Evolutionary conservation across 1,140 invertebrate genomes (phyloP).

Genomic region (Calephelis virginiensis): DNA sequence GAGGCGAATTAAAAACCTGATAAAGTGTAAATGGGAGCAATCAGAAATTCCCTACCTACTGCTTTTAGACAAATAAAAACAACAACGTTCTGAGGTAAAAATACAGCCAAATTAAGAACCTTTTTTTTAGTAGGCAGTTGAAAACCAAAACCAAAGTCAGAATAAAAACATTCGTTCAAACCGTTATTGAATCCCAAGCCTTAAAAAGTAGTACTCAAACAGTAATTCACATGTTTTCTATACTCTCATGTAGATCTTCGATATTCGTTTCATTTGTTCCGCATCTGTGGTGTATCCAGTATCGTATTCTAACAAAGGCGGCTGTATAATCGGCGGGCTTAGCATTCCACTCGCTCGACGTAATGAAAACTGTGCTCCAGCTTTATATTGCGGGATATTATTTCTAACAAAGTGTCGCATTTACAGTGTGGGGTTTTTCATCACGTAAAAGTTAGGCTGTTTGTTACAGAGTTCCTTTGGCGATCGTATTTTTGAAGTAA

Average conservation of each 20-base stretch:
- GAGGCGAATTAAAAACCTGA: too few relatives aligned
- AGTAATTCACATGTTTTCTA: not conserved
- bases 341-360: slow-evolving; percentile 14
- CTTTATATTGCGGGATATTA: slow-evolving; percentile 13
- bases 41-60: too few relatives aligned
- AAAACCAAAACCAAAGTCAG: too few relatives aligned
- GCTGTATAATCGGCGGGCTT: slow-evolving; percentile 22
- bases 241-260: not conserved
- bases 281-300: slow-evolving; percentile 6
- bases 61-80: too few relatives aligned
- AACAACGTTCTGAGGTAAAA: too few relatives aligned
- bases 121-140: too few relatives aligned
- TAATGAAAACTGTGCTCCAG: slow-evolving; percentile 19
- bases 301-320: slow-evolving; percentile 23
- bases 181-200: too few relatives aligned
- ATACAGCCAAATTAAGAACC: too few relatives aligned
- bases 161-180: too few relatives aligned
- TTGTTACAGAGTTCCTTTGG: not conserved
- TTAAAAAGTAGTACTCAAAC: too few relatives aligned
- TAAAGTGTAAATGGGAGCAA: too few relatives aligned
- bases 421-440: slow-evolving; percentile 8
- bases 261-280: slow-evolving; percentile 10
- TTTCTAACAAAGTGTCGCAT: slow-evolving; percentile 11
- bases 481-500: slow-evolving; percentile 1
- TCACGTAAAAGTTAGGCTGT: slow-evolving; percentile 8